A percentile compares a stretch with the other conserved stretches of the same genome.
Conservation (phyloP, 2,113 vertebrate genomes). For the Spea bombifrons region DNA sequence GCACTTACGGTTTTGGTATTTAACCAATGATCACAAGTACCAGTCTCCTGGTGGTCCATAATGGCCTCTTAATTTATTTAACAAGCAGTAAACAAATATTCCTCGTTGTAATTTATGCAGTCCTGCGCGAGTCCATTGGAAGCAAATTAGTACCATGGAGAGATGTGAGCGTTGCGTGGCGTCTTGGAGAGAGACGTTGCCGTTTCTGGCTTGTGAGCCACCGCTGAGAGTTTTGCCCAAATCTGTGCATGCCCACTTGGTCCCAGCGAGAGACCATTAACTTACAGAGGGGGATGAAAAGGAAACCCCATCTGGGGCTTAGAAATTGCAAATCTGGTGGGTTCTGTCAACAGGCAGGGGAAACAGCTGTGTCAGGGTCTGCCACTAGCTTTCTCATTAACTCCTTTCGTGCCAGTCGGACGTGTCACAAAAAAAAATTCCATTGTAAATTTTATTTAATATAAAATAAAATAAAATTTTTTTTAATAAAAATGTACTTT, state of each 20-base stretch:
- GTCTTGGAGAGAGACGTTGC: conserved; percentile 50
- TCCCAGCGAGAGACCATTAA: conserved; percentile 85
- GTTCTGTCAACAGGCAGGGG: conserved; percentile 54
- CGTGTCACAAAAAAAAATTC: too few relatives aligned
- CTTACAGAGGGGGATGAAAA: conserved; percentile 62
- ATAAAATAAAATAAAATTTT: too few relatives aligned
- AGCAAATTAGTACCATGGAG: conserved; percentile 54
- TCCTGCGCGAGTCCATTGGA: conserved; percentile 56
- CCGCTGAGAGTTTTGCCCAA: conserved; percentile 77
- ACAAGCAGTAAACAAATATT: conserved; percentile 80
- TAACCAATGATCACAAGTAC: not conserved
- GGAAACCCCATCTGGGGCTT: conserved; percentile 65
- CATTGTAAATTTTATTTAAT: too few relatives aligned
- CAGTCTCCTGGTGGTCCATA: conserved; percentile 72
- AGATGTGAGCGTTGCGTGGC: conserved; percentile 54
- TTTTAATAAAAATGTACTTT: too few relatives aligned
- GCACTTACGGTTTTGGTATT: too few relatives aligned
- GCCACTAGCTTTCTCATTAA: not conserved
- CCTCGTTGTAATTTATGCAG: conserved; percentile 66
- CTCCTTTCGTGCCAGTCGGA: not conserved
- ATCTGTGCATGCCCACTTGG: conserved; percentile 87
- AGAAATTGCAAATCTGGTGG: conserved; percentile 62
- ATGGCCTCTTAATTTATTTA: conserved; percentile 77
- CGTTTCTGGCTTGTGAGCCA: conserved; percentile 62
- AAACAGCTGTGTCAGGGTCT: conserved; percentile 55